Conservation (phyloP, 2,888 invertebrate genomes). For the Gasteruption jaculator region DNA sequence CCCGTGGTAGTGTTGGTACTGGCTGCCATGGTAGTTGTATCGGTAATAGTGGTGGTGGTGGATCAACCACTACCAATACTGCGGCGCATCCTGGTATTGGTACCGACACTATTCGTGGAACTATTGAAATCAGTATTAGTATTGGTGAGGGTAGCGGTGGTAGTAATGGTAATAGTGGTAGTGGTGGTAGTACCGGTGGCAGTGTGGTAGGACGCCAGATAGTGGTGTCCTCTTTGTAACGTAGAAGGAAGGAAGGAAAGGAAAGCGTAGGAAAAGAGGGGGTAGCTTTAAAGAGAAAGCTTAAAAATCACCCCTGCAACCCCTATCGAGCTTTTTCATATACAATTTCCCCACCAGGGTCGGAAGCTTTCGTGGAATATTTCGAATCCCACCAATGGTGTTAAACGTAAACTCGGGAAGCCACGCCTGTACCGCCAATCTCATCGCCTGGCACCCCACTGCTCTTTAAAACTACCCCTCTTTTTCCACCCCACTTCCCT, state of each 20-base stretch:
- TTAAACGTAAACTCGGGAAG: conserved; percentile 40
- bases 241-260: conserved; percentile 1
- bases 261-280: conserved; percentile 19
- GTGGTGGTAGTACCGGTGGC: too few species aligned
- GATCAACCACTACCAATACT: too few species aligned
- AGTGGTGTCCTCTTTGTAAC: conserved; percentile 37
- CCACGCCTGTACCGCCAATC: conserved; percentile 48
- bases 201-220: conserved; percentile 37
- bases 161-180: too few species aligned
- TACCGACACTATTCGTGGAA: too few species aligned
- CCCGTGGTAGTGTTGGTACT: background rate
- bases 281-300: conserved; percentile 41
- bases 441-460: conserved; percentile 31
- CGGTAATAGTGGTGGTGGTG: too few species aligned
- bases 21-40: too few species aligned
- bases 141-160: too few species aligned
- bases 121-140: too few species aligned
- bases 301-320: conserved; percentile 43
- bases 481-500: conserved; percentile 26
- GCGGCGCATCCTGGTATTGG: too few species aligned
- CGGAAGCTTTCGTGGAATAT: conserved; percentile 16
- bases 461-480: conserved; percentile 11
- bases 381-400: conserved; percentile 45
- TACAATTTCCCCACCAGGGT: conserved; percentile 21
- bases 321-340: conserved; percentile 37